Evolutionary conservation across 2,888 invertebrate species (phyloP), one percentile per base, ranked within the genome.

Genomic region (Candidula unifasciata): DNA sequence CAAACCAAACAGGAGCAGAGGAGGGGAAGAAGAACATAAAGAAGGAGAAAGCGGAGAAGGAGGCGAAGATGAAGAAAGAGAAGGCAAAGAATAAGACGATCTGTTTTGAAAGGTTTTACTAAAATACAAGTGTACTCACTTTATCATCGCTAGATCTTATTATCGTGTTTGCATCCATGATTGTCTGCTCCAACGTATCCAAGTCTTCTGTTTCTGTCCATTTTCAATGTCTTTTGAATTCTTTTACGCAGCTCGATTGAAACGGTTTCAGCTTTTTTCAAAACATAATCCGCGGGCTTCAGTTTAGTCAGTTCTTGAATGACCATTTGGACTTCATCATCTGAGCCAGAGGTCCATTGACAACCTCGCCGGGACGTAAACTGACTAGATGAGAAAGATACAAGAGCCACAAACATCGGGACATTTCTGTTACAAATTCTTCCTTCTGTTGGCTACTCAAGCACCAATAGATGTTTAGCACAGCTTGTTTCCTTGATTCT

Each of bases 381-480:
- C 10, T 6, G 2, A 69, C 66, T 69, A 68, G 24, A 27, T 80
- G 3, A 52, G 68, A 33, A 27, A 80, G 69, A 27, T 80, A 69
- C 13, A 52, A n/a, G 18, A 80, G 80, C 69, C 69, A 54, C 30
- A 80, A 52, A 69, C 69, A 66, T 30, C 80, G 68, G 1, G 13
- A n/a, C 54, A 80, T 24, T 27, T 80, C 80, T 80, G 24, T 52
- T 27, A 13, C 78, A 6, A 82, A 24, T 1, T 86, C 82, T 35
- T 86, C 80, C 24, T 80, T 78, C 71, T 86, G 80, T 10, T 88
- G 82, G 3, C 79, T 69, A 13, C 54, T 37, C 0, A 89, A 57
- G 18, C 90, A 86, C 0, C 86, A 68, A 13, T 81, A 80, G 88
- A 82, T 37, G 3, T 82, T 60, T n/a, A 82, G 24, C 33, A 82